Evolutionary conservation across 2,888 invertebrate species (phyloP).

Genomic region (Apotomis capreana): DNA sequence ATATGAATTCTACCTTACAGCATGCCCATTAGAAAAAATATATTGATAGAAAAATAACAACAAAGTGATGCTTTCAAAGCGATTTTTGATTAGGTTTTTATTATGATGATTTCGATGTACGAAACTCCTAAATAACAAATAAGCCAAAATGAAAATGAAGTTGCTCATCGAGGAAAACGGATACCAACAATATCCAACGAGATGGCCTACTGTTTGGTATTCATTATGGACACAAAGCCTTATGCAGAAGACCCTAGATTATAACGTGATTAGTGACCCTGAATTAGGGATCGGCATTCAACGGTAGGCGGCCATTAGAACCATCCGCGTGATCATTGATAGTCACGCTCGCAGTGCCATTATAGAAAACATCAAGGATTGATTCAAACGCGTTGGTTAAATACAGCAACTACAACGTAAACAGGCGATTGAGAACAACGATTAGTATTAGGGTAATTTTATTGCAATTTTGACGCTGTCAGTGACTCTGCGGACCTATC

Average conservation of each 20-base stretch:
- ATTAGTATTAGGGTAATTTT: not conserved
- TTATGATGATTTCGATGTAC: no score
- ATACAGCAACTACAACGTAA: not conserved
- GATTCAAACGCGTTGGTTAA: not conserved
- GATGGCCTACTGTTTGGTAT: slow-evolving; percentile 31
- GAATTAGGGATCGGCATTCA: slow-evolving; percentile 38
- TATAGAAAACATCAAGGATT: slow-evolving; percentile 28
- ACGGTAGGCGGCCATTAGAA: slow-evolving; percentile 26
- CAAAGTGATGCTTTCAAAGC: no score
- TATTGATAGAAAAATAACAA: no score
- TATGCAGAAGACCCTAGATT: slow-evolving; percentile 27
- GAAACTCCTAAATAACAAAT: not conserved
- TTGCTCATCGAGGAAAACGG: slow-evolving; percentile 14
- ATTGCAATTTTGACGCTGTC: no score
- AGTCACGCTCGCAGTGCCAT: slow-evolving; percentile 29
- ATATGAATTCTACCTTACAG: no score
- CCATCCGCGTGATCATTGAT: slow-evolving; percentile 37
- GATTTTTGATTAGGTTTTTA: no score
- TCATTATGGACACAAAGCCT: slow-evolving; percentile 27
- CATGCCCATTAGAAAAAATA: no score
- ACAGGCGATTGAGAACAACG: not conserved
- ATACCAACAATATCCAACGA: slow-evolving; percentile 15
- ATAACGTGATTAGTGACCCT: slow-evolving; percentile 34
- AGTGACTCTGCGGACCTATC: no score
- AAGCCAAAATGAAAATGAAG: not conserved